Percentiles rank a stretch among this genome's conserved stretches.
These are phyloP conservation scores for Stegophylla sp. DNA, from an alignment of 2,888 invertebrate genomes.

Conservation along the genomic window DNA sequence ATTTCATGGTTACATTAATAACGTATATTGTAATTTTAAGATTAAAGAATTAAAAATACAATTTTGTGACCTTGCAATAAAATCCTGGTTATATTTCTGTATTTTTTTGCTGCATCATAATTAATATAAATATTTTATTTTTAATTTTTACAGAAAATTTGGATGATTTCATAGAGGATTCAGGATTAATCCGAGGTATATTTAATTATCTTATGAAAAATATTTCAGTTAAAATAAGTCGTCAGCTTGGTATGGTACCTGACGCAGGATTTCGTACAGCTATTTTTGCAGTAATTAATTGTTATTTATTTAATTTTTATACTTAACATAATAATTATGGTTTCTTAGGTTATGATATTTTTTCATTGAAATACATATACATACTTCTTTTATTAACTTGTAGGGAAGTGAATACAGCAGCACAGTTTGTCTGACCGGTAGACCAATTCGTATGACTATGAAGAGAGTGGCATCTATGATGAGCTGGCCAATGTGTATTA, in stretches of 20 bases:
- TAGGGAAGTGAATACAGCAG: constrained; percentile 43
- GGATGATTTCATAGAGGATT: constrained; percentile 78
- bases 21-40: too few species aligned
- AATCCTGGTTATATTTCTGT: too few species aligned
- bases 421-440: constrained; percentile 72
- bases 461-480: constrained; percentile 86
- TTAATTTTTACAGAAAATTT: constrained; percentile 67
- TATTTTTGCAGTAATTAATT: constrained; percentile 76
- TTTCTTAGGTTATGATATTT: too few species aligned
- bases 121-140: too few species aligned
- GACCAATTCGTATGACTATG: constrained; percentile 90
- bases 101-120: too few species aligned
- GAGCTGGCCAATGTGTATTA: constrained; percentile 86
- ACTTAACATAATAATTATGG: too few species aligned
- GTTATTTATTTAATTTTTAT: background rate
- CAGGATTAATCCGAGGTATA: constrained; percentile 87
- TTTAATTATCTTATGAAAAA: constrained; percentile 88
- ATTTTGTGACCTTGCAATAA: too few species aligned
- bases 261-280: constrained; percentile 96
- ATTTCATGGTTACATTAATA: too few species aligned
- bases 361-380: too few species aligned
- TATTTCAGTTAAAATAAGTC: constrained; percentile 92
- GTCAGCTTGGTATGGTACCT: constrained; percentile 95
- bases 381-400: background rate
- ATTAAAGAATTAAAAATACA: too few species aligned